phyloP scores from a whole-genome alignment of 2,797 vertebrate genomes.

The Argyrosomus regius region DNA sequence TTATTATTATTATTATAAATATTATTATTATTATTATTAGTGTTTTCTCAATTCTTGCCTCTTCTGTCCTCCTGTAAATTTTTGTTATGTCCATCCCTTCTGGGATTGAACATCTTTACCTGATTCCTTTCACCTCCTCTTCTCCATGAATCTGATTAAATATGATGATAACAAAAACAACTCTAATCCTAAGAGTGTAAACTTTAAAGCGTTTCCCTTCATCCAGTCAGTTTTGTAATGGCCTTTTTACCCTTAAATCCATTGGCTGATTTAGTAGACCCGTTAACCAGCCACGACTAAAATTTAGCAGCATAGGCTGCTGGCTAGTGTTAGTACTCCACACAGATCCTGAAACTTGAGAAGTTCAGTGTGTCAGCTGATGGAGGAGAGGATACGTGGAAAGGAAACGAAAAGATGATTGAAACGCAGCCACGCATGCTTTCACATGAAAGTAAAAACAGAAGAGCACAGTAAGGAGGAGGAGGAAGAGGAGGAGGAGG shows the following conservation, averaged over 20 bases:
- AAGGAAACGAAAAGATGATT: conserved; percentile 68
- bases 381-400: conserved; percentile 59
- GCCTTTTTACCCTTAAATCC: background rate
- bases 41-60: conserved; percentile 51
- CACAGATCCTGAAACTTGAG: background rate
- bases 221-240: background rate
- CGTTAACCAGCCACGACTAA: background rate
- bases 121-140: conserved; percentile 68
- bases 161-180: background rate
- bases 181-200: background rate
- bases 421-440: conserved; percentile 61
- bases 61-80: conserved; percentile 40
- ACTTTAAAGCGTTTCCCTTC: background rate
- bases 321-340: background rate
- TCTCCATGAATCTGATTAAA: conserved; percentile 29
- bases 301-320: background rate
- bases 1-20: too few species aligned
- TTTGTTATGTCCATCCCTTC: conserved; percentile 19
- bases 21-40: background rate
- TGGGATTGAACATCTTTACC: conserved; percentile 55
- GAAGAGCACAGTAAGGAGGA: conserved; percentile 15
- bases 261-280: background rate
- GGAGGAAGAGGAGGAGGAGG: conserved; percentile 62
- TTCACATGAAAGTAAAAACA: conserved; percentile 45
- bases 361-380: background rate